Conservation (phyloP, 2,888 invertebrate genomes). For the Fragum whitleyi region DNA sequence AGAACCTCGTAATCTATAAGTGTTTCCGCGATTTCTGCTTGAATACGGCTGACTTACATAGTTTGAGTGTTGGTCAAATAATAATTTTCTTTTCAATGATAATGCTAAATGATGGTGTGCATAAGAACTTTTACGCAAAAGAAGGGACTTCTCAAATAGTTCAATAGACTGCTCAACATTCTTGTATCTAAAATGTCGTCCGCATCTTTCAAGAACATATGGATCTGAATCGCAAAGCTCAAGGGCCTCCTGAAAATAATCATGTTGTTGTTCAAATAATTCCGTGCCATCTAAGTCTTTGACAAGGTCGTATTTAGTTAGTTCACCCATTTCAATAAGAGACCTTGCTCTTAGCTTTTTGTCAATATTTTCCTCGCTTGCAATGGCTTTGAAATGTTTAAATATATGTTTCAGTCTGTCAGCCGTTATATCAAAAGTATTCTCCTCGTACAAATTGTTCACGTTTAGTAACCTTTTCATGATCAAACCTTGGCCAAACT, state of each 20-base stretch:
- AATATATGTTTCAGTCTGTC: not conserved
- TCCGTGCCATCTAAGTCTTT: not conserved
- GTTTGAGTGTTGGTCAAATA: too few relatives aligned
- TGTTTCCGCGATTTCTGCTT: too few relatives aligned
- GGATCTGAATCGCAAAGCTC: not conserved
- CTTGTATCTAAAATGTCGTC: not conserved
- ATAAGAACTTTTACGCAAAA: not conserved
- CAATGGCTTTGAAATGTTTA: not conserved
- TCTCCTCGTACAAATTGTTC: slow-evolving; percentile 14
- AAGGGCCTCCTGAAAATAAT: not conserved
- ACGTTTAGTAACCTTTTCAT: slow-evolving; percentile 34
- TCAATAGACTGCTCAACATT: not conserved
- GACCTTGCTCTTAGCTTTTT: not conserved
- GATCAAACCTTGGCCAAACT: slow-evolving; percentile 41
- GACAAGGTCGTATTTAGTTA: not conserved
- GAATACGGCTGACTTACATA: too few relatives aligned
- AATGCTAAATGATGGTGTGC: slow-evolving; percentile 9
- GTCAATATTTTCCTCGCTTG: not conserved
- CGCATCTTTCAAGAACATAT: not conserved
- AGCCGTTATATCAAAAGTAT: not conserved
- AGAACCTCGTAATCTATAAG: too few relatives aligned
- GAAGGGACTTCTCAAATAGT: not conserved
- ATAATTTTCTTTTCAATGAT: not conserved
- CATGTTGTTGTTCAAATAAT: not conserved
- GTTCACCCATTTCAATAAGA: slow-evolving; percentile 7